Evolutionary conservation across 2,888 invertebrate genomes (phyloP), one percentile per base, ranked within the genome.

Genomic region (Elaeidobius kamerunicus): DNA sequence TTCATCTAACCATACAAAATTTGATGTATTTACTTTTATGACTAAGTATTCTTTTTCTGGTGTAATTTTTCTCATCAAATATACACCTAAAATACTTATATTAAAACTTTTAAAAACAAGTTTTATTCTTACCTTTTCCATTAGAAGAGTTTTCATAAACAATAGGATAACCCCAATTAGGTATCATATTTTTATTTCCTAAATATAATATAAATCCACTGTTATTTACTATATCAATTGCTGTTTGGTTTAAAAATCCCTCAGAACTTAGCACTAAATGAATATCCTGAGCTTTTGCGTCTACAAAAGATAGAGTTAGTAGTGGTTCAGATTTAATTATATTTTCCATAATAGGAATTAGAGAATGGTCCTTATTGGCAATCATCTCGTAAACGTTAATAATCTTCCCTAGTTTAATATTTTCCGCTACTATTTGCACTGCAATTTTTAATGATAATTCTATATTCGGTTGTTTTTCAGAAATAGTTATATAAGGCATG

Each of bases 401-500:
- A 16, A 6, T 62, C 1, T 44, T 27, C 15, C 45, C 15, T 1
- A 57, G 49, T 7, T 16, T 11, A 7, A 1, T 18, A 38, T 62
- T 61, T 46, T 63, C 60, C 1, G 58, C n/a, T 9, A 61, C 41
- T 11, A 63, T 61, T 54, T 61, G 60, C 2, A 58, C 15, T 1
- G 56, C 60, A 7, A 56, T 50, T 20, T 36, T 40, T 12, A 61
- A 38, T 1, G 53, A 23, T 9, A 39, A 23, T 6, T 60, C 56
- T 7, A 55, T 27, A 23, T 59, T 53, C 14, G 41, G 46, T 28
- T 55, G 51, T 9, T 53, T 49, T 15, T 17, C 27, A 2, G 36
- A 9, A 11, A 35, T 7, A 5, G 27, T 17, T 45, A 73, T 65
- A 61, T 81, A 74, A 1, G 81, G 76, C 0, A 80, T 67, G 61